phyloP scores from a whole-genome alignment of 2,797 vertebrate species.

The Karalla daura region DNA sequence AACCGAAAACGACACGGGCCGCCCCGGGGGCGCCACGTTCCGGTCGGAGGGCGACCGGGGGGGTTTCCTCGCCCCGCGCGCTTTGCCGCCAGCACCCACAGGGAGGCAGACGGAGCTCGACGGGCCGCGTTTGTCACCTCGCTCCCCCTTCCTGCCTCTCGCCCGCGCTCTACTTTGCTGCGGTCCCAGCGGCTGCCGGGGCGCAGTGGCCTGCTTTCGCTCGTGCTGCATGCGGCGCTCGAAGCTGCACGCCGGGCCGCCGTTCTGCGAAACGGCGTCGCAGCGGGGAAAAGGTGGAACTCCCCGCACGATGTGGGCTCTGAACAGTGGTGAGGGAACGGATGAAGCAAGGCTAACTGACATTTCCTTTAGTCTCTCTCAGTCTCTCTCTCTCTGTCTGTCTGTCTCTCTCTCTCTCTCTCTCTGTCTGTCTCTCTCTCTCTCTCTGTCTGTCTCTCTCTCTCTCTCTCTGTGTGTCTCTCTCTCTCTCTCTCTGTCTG shows the following conservation, averaged over 20 bases:
- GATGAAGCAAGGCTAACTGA: not conserved
- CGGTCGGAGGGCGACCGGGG: constrained; percentile 11
- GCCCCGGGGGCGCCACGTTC: not conserved
- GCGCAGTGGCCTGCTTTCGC: constrained; percentile 79
- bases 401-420: constrained; percentile 18
- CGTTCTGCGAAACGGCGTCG: too few species aligned
- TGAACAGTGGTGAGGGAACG: too few species aligned
- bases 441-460: constrained; percentile 7
- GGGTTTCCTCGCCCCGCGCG: constrained; percentile 72
- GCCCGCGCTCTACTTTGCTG: constrained; percentile 58
- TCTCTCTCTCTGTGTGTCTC: too few species aligned
- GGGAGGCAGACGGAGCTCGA: constrained; percentile 65
- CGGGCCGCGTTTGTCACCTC: constrained; percentile 61
- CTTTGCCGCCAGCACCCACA: constrained; percentile 73
- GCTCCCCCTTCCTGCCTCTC: constrained; percentile 11
- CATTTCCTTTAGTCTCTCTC: not conserved
- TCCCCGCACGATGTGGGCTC: too few species aligned
- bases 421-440: constrained; percentile 22
- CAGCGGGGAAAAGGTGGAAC: too few species aligned
- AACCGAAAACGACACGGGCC: not conserved
- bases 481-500: too few species aligned
- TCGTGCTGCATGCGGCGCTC: constrained; percentile 63
- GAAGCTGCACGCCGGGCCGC: constrained; percentile 45
- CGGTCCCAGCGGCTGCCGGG: constrained; percentile 70
- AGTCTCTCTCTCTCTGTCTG: constrained; percentile 6